phyloP scores from a whole-genome alignment of 2,797 vertebrate genomes.

The Sebastes trivittatus region DNA sequence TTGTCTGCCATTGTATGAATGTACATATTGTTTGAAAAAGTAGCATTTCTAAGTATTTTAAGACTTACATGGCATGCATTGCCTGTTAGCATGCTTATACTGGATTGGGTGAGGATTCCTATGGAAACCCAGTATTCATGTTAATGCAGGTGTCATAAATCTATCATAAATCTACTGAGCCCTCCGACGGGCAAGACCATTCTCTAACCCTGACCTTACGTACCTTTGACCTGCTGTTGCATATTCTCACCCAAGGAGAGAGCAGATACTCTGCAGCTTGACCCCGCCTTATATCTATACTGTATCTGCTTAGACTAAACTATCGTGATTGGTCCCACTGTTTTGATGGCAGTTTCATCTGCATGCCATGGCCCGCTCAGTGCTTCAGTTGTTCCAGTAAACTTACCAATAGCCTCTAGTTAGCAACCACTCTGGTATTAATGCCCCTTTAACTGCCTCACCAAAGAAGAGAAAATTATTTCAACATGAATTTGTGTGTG shows the following conservation, averaged over 20 bases:
- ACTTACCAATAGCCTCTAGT: not conserved
- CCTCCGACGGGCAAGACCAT: not conserved
- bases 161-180: no score
- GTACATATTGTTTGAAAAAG: not conserved
- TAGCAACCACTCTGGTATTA: not conserved
- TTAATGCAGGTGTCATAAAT: not conserved
- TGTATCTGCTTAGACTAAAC: not conserved
- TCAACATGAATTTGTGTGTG: not conserved
- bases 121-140: not conserved
- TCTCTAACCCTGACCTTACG: not conserved
- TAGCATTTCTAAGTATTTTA: not conserved
- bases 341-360: not conserved
- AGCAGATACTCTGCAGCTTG: not conserved
- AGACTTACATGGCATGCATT: not conserved
- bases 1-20: not conserved
- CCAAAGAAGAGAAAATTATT: not conserved
- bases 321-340: not conserved
- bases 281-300: not conserved
- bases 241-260: not conserved
- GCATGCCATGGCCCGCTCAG: not conserved
- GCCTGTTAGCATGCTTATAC: not conserved
- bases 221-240: not conserved
- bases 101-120: not conserved
- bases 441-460: not conserved
- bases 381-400: not conserved